Evolutionary conservation across 2,113 vertebrate genomes (phyloP), one percentile per base, ranked within the genome.

Genomic region (Elephantulus edwardii): DNA sequence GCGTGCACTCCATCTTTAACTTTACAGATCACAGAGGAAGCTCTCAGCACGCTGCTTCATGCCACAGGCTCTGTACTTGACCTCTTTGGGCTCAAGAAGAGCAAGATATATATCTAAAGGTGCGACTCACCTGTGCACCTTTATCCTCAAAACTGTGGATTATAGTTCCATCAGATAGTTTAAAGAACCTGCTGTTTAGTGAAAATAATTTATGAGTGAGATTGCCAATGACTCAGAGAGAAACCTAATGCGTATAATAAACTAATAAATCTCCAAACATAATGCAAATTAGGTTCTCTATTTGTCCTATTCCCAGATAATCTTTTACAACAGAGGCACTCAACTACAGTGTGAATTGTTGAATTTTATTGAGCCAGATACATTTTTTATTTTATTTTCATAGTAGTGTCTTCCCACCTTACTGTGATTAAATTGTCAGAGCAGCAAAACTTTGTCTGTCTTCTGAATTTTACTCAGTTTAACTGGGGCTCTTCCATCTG

Each of bases 91-190:
- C 88, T 56, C 46, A 78, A 76, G 50, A 93, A 92, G 58, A 80
- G 79, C 33, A 91, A 95, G 92, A 86, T 4, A 11, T 56, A 87
- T 28, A 33, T 33, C 62, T 88, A 93, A 64, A 20, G 42, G 70
- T 33, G 5, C 28, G 4, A 50, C 85, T 92, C 92, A 33, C 33
- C 92, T 70, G 24, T 38, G 6, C 58, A 66, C 87, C 86, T 91
- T 96, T 22, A 20, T 19, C 33, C 50, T 52, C 38, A 86, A 76
- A 79, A 93, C 20, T 62, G 86, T 22, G 11, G 91, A 87, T 89
- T 58, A 86, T 58, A 86, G 0, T 64, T 93, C 94, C 68, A 71
- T 92, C 56, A 90, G 60, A 58, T 95, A 76, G 13, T 89, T 66
- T 48, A 46, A 85, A 76, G 82, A 71, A 52, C 88, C 66, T 92